Evolutionary conservation across 2,797 vertebrate species (phyloP).

Genomic region (Columba guinea): DNA sequence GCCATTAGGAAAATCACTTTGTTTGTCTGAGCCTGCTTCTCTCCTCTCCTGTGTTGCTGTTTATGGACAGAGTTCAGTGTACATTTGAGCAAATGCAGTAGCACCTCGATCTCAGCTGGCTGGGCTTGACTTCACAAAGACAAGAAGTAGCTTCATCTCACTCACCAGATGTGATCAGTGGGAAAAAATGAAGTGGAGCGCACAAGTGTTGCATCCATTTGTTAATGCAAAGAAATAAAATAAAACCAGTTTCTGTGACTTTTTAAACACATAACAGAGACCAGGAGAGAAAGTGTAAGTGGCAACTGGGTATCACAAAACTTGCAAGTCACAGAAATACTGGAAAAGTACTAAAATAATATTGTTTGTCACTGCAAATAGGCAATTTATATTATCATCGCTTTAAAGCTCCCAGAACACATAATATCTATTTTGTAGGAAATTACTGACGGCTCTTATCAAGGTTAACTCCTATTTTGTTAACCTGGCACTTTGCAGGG

Average conservation of each 20-base stretch:
- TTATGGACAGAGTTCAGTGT: background rate
- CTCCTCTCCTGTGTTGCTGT: background rate
- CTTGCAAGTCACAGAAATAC: constrained; percentile 36
- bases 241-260: background rate
- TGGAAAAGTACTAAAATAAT: constrained; percentile 31
- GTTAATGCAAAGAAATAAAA: background rate
- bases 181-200: background rate
- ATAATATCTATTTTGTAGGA: constrained; percentile 53
- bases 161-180: background rate
- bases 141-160: background rate
- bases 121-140: constrained; percentile 7
- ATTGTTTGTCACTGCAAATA: constrained; percentile 67
- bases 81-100: background rate
- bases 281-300: background rate
- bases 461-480: constrained; percentile 73
- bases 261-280: background rate
- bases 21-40: background rate
- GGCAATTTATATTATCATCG: constrained; percentile 67
- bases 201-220: background rate
- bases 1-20: background rate
- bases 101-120: background rate
- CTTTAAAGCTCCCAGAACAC: constrained; percentile 64
- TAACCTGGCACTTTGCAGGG: constrained; percentile 74
- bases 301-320: constrained; percentile 33
- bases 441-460: constrained; percentile 74